Conservation (phyloP, 2,888 invertebrate species). For the Synergus gifuensis region DNA sequence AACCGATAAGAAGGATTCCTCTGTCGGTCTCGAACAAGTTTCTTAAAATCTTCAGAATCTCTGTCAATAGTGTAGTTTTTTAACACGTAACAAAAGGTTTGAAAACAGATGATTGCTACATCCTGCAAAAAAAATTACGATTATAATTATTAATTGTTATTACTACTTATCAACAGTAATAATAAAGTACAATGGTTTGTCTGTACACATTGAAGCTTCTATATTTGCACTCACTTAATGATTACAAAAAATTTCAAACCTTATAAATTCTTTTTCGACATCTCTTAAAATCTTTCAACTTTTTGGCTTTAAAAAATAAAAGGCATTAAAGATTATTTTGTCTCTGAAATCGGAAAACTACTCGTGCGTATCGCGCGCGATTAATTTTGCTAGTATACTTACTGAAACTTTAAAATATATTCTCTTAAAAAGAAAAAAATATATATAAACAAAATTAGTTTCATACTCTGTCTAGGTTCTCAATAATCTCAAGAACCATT, state of each 20-base stretch:
- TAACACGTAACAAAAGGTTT: conserved; percentile 72
- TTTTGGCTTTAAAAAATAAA: too few relatives aligned
- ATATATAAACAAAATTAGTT: not conserved
- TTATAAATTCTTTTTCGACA: too few relatives aligned
- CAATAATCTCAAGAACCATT: conserved; percentile 81
- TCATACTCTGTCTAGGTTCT: conserved; percentile 73
- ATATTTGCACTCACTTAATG: too few relatives aligned
- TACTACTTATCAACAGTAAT: too few relatives aligned
- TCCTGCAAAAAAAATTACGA: conserved; percentile 9
- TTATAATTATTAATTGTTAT: too few relatives aligned
- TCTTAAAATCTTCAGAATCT: not conserved
- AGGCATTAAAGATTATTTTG: too few relatives aligned
- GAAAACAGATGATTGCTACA: conserved; percentile 73
- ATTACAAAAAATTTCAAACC: too few relatives aligned
- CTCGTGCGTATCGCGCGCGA: too few relatives aligned
- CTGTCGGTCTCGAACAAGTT: conserved; percentile 8
- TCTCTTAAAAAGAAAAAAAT: not conserved
- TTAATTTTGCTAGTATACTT: not conserved
- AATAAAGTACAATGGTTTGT: too few relatives aligned
- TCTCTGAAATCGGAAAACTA: too few relatives aligned
- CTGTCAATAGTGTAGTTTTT: conserved; percentile 67
- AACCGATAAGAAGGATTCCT: conserved; percentile 48
- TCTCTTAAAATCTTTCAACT: too few relatives aligned
- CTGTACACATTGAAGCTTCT: too few relatives aligned
- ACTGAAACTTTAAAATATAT: not conserved